Conservation (phyloP, 2,888 invertebrate species). For the Tiliacea citrago region DNA sequence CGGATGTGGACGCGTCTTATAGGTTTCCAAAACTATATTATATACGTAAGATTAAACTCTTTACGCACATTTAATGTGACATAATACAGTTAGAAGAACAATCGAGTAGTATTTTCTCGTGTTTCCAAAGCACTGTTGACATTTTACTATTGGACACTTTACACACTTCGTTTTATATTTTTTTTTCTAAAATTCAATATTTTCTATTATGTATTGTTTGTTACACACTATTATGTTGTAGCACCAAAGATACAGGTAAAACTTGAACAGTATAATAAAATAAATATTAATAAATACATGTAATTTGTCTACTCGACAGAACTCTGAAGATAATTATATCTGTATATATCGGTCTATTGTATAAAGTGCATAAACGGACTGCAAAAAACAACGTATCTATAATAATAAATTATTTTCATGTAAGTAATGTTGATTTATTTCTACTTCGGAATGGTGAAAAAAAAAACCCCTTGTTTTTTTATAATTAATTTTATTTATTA, state of each 20-base stretch:
- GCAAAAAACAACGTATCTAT: slow-evolving; percentile 42
- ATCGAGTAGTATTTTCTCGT: not conserved
- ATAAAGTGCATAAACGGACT: slow-evolving; percentile 31
- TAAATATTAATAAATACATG: slow-evolving; percentile 16
- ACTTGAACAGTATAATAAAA: slow-evolving; percentile 23
- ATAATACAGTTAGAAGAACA: slow-evolving; percentile 11
- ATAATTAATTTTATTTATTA: slow-evolving; percentile 90
- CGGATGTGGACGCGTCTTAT: slow-evolving; percentile 29
- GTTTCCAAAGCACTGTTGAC: slow-evolving; percentile 15
- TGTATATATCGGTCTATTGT: slow-evolving; percentile 19
- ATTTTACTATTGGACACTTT: slow-evolving; percentile 15
- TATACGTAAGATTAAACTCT: slow-evolving; percentile 28
- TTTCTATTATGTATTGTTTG: slow-evolving; percentile 2
- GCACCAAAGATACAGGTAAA: slow-evolving; percentile 52
- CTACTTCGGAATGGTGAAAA: slow-evolving; percentile 60
- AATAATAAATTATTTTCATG: slow-evolving; percentile 65
- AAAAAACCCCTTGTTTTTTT: slow-evolving; percentile 74
- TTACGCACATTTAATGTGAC: slow-evolving; percentile 53
- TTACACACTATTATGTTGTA: slow-evolving; percentile 1
- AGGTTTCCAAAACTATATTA: slow-evolving; percentile 20
- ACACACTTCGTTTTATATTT: not conserved
- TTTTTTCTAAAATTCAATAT: not conserved
- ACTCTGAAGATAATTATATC: slow-evolving; percentile 6
- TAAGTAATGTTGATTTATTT: slow-evolving; percentile 49
- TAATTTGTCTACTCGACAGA: slow-evolving; percentile 21